Evolutionary conservation across 2,797 vertebrate species (phyloP).

Genomic region (Sebastolobus altivelis): DNA sequence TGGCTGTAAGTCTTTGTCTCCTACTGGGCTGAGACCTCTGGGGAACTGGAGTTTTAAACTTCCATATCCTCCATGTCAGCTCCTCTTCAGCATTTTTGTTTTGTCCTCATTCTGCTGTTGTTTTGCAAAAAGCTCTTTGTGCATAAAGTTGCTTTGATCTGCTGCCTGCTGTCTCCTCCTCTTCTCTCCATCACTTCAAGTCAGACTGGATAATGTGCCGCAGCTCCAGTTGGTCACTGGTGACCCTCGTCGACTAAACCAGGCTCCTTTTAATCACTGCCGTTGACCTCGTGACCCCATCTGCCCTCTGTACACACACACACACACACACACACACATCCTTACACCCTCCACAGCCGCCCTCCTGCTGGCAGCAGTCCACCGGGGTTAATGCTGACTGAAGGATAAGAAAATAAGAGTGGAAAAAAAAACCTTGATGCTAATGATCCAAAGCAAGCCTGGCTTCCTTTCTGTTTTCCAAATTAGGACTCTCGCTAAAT

Average conservation of each 20-base stretch:
- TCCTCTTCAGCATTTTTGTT: constrained; percentile 5
- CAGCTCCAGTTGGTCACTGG: constrained; percentile 19
- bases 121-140: constrained; percentile 24
- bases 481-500: background rate
- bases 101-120: background rate
- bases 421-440: background rate
- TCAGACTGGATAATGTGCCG: constrained; percentile 18
- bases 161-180: background rate
- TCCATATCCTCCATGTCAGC: background rate
- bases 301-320: background rate
- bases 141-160: constrained; percentile 19
- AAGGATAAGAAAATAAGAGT: constrained; percentile 1
- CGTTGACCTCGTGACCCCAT: constrained; percentile 24
- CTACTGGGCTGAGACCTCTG: background rate
- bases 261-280: constrained; percentile 48
- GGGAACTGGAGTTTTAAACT: constrained; percentile 2
- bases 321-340: background rate
- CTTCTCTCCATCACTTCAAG: background rate
- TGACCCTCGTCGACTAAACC: constrained; percentile 10
- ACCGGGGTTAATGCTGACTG: constrained; percentile 14
- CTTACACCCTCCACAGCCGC: constrained; percentile 1
- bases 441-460: constrained; percentile 8
- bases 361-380: constrained; percentile 30
- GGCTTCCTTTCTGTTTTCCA: constrained; percentile 13
- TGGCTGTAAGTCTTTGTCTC: background rate